Evolutionary conservation across 2,797 vertebrate genomes (phyloP).

Genomic region (Pipistrellus pygmaeus): DNA sequence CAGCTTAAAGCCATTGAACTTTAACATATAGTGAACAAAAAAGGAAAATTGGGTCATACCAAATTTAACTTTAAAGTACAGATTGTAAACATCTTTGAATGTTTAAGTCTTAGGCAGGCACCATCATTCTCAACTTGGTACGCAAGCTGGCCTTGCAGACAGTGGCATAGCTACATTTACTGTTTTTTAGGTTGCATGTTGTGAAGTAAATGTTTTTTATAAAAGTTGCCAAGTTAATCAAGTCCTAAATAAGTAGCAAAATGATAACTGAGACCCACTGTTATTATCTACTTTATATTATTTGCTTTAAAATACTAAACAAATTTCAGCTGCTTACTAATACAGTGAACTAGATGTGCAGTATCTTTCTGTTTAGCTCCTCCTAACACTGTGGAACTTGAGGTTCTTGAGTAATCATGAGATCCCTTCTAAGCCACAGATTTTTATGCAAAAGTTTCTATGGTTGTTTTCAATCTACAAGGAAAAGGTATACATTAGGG

Average conservation of each 20-base stretch:
- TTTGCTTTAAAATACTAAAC: slow-evolving; percentile 68
- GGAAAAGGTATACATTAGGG: slow-evolving; percentile 49
- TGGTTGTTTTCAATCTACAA: slow-evolving; percentile 27
- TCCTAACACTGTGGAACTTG: background rate
- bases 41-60: slow-evolving; percentile 7
- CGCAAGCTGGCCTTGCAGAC: slow-evolving; percentile 48
- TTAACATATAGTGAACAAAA: slow-evolving; percentile 22
- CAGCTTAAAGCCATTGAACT: slow-evolving; percentile 50
- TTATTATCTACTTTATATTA: slow-evolving; percentile 56
- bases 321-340: slow-evolving; percentile 51
- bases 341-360: background rate
- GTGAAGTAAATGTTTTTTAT: slow-evolving; percentile 58
- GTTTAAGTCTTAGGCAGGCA: background rate
- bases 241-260: slow-evolving; percentile 76
- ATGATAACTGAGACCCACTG: slow-evolving; percentile 66
- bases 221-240: slow-evolving; percentile 69
- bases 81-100: slow-evolving; percentile 23
- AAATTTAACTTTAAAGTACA: slow-evolving; percentile 40
- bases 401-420: slow-evolving; percentile 36
- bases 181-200: slow-evolving; percentile 62
- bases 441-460: slow-evolving; percentile 49
- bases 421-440: slow-evolving; percentile 27
- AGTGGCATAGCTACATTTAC: background rate
- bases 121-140: background rate
- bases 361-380: background rate